Conservation (phyloP, 2,113 vertebrate genomes). For the Willisornis vidua region DNA sequence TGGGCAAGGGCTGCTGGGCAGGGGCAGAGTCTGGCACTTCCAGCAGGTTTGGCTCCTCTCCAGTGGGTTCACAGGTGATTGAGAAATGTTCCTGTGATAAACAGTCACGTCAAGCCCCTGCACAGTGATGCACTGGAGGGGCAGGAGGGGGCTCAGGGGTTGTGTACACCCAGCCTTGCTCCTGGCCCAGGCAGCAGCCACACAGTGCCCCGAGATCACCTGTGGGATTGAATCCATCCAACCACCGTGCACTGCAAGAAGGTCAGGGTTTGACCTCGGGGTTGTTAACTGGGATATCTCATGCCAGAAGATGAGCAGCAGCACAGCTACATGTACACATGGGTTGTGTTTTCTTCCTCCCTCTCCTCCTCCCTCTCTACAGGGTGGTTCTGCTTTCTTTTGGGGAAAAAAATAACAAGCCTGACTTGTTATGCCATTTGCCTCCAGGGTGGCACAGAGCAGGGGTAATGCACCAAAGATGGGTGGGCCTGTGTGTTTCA, state of each 20-base stretch:
- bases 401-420: not conserved
- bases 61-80: not conserved
- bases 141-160: not conserved
- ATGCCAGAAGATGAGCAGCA: not conserved
- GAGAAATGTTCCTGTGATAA: not conserved
- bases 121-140: not conserved
- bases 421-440: not conserved
- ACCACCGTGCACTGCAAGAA: accelerated
- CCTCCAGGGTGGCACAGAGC: not conserved
- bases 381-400: not conserved
- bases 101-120: accelerated
- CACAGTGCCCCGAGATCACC: accelerated
- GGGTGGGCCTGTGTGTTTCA: not conserved
- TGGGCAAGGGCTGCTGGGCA: not conserved
- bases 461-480: not conserved
- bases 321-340: accelerated
- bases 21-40: not conserved
- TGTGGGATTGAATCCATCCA: accelerated
- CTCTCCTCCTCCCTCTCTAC: not conserved
- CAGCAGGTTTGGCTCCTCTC: not conserved
- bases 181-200: not conserved
- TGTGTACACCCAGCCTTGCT: not conserved
- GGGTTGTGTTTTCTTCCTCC: not conserved
- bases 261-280: not conserved
- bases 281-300: not conserved